These are phyloP conservation scores for Diaphora mendica DNA, from an alignment of 2,888 invertebrate genomes.

Conservation along the genomic window DNA sequence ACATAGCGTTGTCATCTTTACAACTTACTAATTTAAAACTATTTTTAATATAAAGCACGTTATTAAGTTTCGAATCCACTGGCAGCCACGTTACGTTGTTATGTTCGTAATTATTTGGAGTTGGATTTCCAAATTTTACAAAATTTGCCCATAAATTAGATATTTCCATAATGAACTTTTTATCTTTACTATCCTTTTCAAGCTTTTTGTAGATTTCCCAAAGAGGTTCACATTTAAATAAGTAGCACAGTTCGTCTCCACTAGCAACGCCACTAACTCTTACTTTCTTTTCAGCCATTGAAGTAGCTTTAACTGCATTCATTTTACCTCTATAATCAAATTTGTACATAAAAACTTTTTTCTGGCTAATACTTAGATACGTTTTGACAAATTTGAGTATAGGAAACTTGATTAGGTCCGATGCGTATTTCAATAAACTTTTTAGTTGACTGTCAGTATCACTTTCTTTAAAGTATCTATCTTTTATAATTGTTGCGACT, in stretches of 20 bases:
- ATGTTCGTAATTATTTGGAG: slow-evolving; percentile 53
- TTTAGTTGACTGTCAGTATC: slow-evolving; percentile 66
- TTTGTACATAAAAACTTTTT: slow-evolving; percentile 74
- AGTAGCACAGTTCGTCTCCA: slow-evolving; percentile 82
- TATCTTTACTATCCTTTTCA: slow-evolving; percentile 64
- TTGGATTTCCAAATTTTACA: slow-evolving; percentile 77
- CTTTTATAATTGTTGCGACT: slow-evolving; percentile 66
- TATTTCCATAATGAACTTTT: slow-evolving; percentile 71
- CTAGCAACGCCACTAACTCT: slow-evolving; percentile 77
- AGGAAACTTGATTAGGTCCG: slow-evolving; percentile 78
- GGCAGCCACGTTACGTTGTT: slow-evolving; percentile 68
- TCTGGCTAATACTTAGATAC: slow-evolving; percentile 52
- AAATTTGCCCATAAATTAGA: slow-evolving; percentile 82
- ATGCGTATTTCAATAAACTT: slow-evolving; percentile 72
- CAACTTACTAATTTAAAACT: slow-evolving; percentile 56
- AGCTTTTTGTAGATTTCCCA: slow-evolving; percentile 69
- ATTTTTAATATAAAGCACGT: slow-evolving; percentile 65
- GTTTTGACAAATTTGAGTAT: slow-evolving; percentile 75
- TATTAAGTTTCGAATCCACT: slow-evolving; percentile 60
- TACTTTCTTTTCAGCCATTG: slow-evolving; percentile 56
- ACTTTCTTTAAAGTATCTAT: slow-evolving; percentile 67
- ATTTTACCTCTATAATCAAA: slow-evolving; percentile 80
- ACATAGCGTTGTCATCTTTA: slow-evolving; percentile 64
- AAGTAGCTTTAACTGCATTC: slow-evolving; percentile 72
- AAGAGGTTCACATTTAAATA: slow-evolving; percentile 79